A percentile compares a stretch with the other conserved stretches of the same genome.
phyloP scores from a whole-genome alignment of 2,113 vertebrate species.

The Mobula hypostoma region DNA sequence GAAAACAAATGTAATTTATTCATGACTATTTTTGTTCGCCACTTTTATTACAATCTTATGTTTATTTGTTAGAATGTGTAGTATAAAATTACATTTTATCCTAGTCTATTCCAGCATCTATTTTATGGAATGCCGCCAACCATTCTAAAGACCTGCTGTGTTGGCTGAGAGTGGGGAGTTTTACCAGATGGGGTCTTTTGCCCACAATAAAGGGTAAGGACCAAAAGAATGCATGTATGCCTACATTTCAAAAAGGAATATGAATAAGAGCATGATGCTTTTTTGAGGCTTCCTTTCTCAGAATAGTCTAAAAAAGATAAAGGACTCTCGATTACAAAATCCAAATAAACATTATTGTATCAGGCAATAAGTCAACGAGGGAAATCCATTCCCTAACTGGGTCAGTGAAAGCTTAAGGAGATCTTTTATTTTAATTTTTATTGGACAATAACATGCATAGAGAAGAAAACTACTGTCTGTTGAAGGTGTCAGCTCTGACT shows the following conservation, averaged over 20 bases:
- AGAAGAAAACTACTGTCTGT: too few species aligned
- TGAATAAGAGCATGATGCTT: not conserved
- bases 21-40: not conserved
- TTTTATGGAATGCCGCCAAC: not conserved
- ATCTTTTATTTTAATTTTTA: too few species aligned
- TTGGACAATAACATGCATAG: too few species aligned
- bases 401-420: too few species aligned
- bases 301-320: not conserved
- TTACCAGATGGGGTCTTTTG: not conserved
- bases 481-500: too few species aligned
- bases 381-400: too few species aligned
- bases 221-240: not conserved
- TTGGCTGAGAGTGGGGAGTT: not conserved
- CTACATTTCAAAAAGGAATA: not conserved
- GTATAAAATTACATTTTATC: not conserved
- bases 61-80: not conserved
- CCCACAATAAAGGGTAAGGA: not conserved
- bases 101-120: not conserved
- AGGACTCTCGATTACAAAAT: not conserved
- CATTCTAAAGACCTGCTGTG: too few species aligned
- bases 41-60: not conserved
- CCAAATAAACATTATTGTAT: not conserved
- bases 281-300: not conserved
- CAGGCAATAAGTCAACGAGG: not conserved
- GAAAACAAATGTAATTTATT: not conserved